These are phyloP conservation scores for Cordilura impudica DNA, from an alignment of 2,888 invertebrate genomes.

Conservation along the genomic window DNA sequence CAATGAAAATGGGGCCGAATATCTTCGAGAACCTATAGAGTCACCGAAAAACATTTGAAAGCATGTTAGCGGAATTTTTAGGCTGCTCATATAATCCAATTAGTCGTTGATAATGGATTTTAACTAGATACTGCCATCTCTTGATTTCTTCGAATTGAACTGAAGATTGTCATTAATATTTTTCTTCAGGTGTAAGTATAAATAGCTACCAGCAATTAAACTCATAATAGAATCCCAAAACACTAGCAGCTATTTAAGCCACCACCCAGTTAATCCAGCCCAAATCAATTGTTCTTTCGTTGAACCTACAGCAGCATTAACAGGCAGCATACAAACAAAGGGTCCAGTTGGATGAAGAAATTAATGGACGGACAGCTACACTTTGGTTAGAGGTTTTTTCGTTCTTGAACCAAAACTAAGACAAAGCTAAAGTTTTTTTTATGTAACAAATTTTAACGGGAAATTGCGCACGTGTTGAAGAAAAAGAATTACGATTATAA, in stretches of 20 bases:
- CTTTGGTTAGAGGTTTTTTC: neutral
- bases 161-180: too few species aligned
- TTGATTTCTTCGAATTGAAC: too few species aligned
- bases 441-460: conserved; percentile 1
- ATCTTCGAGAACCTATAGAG: too few species aligned
- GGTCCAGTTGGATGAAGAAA: conserved; percentile 17
- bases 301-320: conserved; percentile 26
- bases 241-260: neutral
- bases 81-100: too few species aligned
- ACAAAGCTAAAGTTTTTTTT: neutral
- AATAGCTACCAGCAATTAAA: too few species aligned
- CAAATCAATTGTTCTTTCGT: conserved; percentile 35
- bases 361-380: conserved; percentile 11
- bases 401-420: neutral
- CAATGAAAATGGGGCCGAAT: too few species aligned
- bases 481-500: neutral
- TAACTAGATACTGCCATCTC: too few species aligned
- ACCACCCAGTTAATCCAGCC: neutral
- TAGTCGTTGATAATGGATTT: too few species aligned
- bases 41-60: too few species aligned
- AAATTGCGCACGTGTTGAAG: conserved; percentile 23
- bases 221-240: too few species aligned
- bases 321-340: conserved; percentile 33
- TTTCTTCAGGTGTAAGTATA: too few species aligned
- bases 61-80: too few species aligned